Percentiles rank a stretch among this genome's conserved stretches.
Evolutionary conservation across 2,797 vertebrate species (phyloP).

Genomic region (Anabas testudineus): DNA sequence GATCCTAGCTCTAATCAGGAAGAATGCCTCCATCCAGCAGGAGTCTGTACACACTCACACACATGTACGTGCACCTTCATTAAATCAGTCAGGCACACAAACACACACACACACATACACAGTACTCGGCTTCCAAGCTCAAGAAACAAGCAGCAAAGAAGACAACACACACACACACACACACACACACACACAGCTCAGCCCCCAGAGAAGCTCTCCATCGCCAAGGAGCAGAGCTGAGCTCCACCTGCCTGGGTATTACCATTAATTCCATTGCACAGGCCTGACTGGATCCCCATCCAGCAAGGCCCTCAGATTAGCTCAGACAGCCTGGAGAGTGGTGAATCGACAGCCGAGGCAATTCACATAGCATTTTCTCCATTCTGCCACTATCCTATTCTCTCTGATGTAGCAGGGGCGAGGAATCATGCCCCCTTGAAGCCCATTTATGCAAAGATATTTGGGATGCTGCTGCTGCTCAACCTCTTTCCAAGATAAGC

Average conservation of each 20-base stretch:
- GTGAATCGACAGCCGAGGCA: slow-evolving; percentile 65
- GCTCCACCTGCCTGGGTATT: slow-evolving; percentile 83
- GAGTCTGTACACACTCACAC: slow-evolving; percentile 35
- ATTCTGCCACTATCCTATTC: slow-evolving; percentile 72
- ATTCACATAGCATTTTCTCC: slow-evolving; percentile 62
- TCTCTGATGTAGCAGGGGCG: slow-evolving; percentile 72
- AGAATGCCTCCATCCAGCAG: slow-evolving; percentile 55
- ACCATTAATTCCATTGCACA: slow-evolving; percentile 81
- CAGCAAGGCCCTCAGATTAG: slow-evolving; percentile 72
- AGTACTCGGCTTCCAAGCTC: slow-evolving; percentile 46
- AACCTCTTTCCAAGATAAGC: slow-evolving; percentile 66
- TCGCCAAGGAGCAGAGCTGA: slow-evolving; percentile 73
- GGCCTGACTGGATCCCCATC: slow-evolving; percentile 72
- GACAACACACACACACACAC: slow-evolving; percentile 27
- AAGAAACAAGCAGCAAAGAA: slow-evolving; percentile 41
- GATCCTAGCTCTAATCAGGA: slow-evolving; percentile 72
- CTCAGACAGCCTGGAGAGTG: slow-evolving; percentile 68
- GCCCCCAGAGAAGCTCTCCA: slow-evolving; percentile 53
- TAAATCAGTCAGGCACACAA: slow-evolving; percentile 60
- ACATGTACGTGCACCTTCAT: slow-evolving; percentile 38
- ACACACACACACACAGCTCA: slow-evolving; percentile 8
- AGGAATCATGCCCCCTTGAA: slow-evolving; percentile 67
- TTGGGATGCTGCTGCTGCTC: slow-evolving; percentile 60
- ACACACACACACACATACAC: slow-evolving; percentile 25
- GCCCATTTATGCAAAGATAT: slow-evolving; percentile 68